Evolutionary conservation across 1,140 invertebrate species (phyloP), one percentile per base, ranked within the genome.

Genomic region (Leucophenga varia): DNA sequence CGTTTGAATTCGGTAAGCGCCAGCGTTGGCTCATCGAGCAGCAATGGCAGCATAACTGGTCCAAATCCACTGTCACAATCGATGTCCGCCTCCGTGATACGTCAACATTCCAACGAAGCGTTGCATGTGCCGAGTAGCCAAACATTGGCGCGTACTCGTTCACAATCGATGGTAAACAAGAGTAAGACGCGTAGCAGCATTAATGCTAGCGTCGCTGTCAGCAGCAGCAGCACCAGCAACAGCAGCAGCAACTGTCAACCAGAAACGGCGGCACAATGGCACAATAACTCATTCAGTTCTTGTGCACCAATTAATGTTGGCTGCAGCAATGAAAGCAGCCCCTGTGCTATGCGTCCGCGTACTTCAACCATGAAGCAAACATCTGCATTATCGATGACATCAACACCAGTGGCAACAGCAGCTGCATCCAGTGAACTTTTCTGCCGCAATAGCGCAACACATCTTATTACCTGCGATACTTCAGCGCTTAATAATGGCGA

Each of bases 11-110:
- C 74, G 1, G 59, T 65, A 2, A 72, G 72, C 54, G 68, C 43
- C 32, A 63, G 39, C n/a, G n/a, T n/a, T 19, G 43, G 35, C 20
- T 43, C 41, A 13, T 22, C 14, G 6, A 39, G 43, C 2, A 45
- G 21, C 17, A 69, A 52, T 22, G 51, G 54, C 22, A 54, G 30
- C 16, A 55, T 21, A 43, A 53, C 17, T 37, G 55, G 64, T 32
- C 61, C 58, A 61, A 79, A 59, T 79, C 80, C 71, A 3, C 55
- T 81, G 1, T 75, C 75, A 45, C 76, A 79, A 48, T 81, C 79
- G 47, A 79, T 81, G 50, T 84, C 83, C 16, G 81, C 83, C 9
- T 75, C 79, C 12, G 32, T 75, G 35, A 40, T 68, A 40, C 55
- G 59, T n/a, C 49, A 48, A 49, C 52, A 61, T 54, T 59, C 61